Evolutionary conservation across 2,888 invertebrate species (phyloP).

Genomic region (Volucella inflata): DNA sequence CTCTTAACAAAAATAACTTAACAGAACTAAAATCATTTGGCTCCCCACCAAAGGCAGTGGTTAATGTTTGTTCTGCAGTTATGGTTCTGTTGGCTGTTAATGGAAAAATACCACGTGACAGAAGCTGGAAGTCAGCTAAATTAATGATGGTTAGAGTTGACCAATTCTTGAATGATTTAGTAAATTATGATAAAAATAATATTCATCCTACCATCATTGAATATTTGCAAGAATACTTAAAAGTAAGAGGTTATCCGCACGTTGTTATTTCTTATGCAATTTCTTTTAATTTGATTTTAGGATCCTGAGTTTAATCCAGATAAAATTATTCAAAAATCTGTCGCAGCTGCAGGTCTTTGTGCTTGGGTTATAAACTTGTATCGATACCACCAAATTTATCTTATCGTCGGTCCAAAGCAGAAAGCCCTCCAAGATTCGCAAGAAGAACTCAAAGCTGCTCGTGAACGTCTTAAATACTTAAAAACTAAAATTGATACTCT

Average conservation of each 20-base stretch:
- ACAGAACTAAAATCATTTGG: constrained; percentile 98
- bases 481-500: constrained; percentile 88
- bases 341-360: constrained; percentile 96
- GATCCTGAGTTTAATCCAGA: constrained; percentile 94
- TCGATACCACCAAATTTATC: constrained; percentile 94
- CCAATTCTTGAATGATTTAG: constrained; percentile 92
- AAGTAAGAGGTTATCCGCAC: constrained; percentile 73
- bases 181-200: constrained; percentile 96
- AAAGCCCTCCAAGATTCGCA: constrained; percentile 94
- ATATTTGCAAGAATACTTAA: constrained; percentile 85
- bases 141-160: constrained; percentile 95
- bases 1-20: constrained; percentile 96
- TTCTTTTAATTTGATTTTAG: constrained; percentile 72
- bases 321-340: constrained; percentile 93
- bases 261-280: not conserved
- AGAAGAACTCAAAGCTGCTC: constrained; percentile 91
- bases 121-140: constrained; percentile 97
- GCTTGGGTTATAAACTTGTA: constrained; percentile 97
- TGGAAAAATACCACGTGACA: constrained; percentile 95
- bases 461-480: constrained; percentile 90
- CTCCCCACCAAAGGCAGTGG: constrained; percentile 95
- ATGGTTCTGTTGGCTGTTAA: constrained; percentile 92
- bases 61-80: constrained; percentile 94
- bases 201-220: constrained; percentile 95
- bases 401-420: constrained; percentile 96